A percentile compares a stretch with the other conserved stretches of the same genome.
These are phyloP conservation scores for Drosophila mauritiana DNA, from an alignment of 1,140 invertebrate species.

Conservation along the genomic window DNA sequence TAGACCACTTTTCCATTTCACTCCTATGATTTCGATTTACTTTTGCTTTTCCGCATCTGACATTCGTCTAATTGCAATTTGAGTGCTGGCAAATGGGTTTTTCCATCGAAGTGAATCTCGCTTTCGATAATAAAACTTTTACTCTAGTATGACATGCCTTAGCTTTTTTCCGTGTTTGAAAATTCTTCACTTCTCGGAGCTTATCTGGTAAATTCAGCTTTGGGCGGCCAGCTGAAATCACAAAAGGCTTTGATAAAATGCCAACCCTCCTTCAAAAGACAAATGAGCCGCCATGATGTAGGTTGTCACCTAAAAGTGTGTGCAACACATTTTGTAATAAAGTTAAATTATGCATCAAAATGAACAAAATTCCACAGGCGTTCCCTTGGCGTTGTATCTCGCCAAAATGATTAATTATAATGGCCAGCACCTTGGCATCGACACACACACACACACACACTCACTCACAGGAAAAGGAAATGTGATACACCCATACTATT, in stretches of 20 bases:
- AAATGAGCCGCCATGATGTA: conserved; percentile 24
- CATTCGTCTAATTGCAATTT: conserved; percentile 61
- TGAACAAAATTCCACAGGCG: conserved; percentile 52
- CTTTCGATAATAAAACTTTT: not conserved
- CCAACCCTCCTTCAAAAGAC: conserved; percentile 4
- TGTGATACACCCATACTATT: conserved; percentile 19
- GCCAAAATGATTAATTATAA: conserved; percentile 71
- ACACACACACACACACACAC: not conserved
- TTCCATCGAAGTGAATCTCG: not conserved
- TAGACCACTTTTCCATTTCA: not conserved
- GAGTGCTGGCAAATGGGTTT: conserved; percentile 49
- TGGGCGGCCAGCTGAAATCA: conserved; percentile 12
- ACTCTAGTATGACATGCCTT: no score
- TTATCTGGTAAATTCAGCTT: not conserved
- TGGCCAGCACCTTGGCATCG: conserved; percentile 45
- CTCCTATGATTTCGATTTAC: not conserved
- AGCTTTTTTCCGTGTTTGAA: no score
- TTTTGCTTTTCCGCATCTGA: conserved; percentile 9
- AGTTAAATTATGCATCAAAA: conserved; percentile 74
- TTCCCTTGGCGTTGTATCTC: conserved; percentile 35
- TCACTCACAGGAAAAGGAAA: conserved; percentile 18
- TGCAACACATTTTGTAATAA: conserved; percentile 65
- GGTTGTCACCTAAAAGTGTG: conserved; percentile 47
- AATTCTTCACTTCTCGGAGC: not conserved
- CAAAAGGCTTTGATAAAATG: conserved; percentile 11